phyloP scores from a whole-genome alignment of 2,113 vertebrate genomes.

The Podiceps cristatus region DNA sequence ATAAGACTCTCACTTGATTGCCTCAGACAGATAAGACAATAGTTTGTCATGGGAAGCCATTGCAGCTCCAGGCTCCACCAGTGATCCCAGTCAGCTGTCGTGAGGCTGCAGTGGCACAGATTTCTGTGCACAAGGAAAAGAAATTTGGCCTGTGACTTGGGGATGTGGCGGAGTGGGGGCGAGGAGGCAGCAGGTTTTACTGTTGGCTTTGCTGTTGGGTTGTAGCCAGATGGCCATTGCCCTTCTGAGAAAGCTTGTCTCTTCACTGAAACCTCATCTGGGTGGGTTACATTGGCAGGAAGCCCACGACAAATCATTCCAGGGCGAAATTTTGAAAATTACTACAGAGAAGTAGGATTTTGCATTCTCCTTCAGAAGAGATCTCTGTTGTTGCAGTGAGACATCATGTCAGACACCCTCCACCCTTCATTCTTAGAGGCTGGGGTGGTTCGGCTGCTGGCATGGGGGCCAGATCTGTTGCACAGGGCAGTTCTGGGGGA shows the following conservation, averaged over 20 bases:
- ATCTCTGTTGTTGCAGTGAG: not conserved
- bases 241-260: not conserved
- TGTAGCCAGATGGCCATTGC: not conserved
- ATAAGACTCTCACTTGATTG: not conserved
- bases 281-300: not conserved
- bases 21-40: not conserved
- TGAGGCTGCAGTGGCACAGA: not conserved
- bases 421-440: not conserved
- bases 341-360: not conserved
- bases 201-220: not conserved
- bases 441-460: not conserved
- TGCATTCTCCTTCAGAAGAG: not conserved
- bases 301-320: not conserved
- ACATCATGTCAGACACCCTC: not conserved
- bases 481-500: not conserved
- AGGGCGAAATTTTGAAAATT: not conserved
- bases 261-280: not conserved
- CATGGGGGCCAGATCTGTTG: fast-evolving
- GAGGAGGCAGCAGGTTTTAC: not conserved
- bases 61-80: not conserved
- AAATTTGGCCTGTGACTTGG: not conserved
- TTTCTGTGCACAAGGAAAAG: not conserved
- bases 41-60: not conserved
- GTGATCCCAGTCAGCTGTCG: not conserved
- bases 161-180: fast-evolving